A percentile compares a stretch with the other conserved stretches of the same genome.
These are phyloP conservation scores for Pelodiscus sinensis DNA, from an alignment of 2,113 vertebrate species.

Conservation along the genomic window DNA sequence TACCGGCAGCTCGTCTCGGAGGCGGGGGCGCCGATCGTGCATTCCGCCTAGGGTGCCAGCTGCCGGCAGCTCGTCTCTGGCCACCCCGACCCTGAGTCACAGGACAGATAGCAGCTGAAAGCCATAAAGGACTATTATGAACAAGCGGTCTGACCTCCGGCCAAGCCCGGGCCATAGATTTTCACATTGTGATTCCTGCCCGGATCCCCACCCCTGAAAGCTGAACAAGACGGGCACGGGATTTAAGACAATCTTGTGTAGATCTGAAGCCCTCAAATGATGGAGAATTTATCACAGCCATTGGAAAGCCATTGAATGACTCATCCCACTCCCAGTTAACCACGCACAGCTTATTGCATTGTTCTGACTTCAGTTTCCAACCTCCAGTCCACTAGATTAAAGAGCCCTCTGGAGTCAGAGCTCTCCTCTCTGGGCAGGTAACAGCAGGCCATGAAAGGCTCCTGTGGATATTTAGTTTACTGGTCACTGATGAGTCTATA, in stretches of 20 bases:
- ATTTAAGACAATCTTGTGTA: fast-evolving
- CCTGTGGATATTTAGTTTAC: background rate
- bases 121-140: background rate
- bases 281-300: background rate
- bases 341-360: constrained; percentile 12
- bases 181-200: fast-evolving
- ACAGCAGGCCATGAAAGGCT: fast-evolving
- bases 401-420: background rate
- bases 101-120: background rate
- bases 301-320: background rate
- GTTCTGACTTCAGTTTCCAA: background rate
- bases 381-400: background rate
- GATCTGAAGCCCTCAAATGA: fast-evolving
- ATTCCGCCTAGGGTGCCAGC: too few species aligned
- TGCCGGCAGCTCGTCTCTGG: too few species aligned
- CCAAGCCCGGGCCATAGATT: fast-evolving
- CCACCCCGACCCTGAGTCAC: too few species aligned
- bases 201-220: fast-evolving
- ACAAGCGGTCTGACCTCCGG: background rate
- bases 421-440: background rate
- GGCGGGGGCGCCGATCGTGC: too few species aligned
- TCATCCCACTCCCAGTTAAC: fast-evolving
- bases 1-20: too few species aligned
- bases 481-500: background rate
- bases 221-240: background rate